These are phyloP conservation scores for Porphyrio hochstetteri DNA, from an alignment of 2,113 vertebrate genomes.

Conservation along the genomic window DNA sequence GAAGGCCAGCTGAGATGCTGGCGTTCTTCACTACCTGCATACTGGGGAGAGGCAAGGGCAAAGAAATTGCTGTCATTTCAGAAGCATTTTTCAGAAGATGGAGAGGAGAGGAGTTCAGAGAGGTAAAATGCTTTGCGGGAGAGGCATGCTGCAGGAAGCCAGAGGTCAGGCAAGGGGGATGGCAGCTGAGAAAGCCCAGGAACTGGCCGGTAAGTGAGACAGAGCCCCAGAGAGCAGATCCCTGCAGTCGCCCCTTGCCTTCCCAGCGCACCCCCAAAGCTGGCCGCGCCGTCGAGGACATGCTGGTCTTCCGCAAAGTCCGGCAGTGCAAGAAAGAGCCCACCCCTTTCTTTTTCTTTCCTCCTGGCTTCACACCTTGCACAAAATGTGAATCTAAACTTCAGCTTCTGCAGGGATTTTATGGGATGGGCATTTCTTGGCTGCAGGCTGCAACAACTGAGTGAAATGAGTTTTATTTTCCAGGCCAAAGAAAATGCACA, in stretches of 20 bases:
- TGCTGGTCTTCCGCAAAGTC: accelerated
- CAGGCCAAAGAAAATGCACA: neutral
- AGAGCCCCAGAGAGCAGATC: neutral
- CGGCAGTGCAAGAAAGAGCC: neutral
- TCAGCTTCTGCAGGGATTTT: neutral
- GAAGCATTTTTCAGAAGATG: neutral
- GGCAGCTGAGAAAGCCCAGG: neutral
- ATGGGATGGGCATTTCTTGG: neutral
- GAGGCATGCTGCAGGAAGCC: neutral
- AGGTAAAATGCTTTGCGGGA: neutral
- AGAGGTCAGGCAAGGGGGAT: neutral
- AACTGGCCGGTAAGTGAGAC: neutral
- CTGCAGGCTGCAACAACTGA: neutral
- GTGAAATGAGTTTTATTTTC: neutral
- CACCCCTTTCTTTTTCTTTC: neutral
- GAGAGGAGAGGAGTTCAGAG: neutral
- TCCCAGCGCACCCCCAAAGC: neutral
- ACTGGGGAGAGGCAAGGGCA: neutral
- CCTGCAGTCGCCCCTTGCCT: accelerated
- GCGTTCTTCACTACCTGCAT: neutral
- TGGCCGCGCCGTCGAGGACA: accelerated
- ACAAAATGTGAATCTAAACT: neutral
- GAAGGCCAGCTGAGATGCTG: neutral
- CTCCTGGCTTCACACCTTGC: neutral
- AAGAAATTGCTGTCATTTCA: neutral